Conservation (phyloP, 2,113 vertebrate species). For the Rhineura floridana region DNA sequence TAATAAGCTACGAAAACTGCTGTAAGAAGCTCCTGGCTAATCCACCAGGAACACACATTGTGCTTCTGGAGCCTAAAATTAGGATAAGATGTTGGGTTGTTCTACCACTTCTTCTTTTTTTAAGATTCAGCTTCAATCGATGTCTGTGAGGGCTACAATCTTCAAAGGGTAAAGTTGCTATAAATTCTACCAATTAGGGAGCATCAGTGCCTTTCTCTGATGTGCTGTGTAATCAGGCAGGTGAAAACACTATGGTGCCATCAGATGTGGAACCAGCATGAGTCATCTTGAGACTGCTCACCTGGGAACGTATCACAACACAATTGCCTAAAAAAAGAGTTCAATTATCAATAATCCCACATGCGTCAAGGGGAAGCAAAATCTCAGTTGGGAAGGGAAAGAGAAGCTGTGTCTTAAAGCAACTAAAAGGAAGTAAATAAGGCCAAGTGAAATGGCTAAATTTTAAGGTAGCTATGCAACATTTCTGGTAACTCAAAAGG, state of each 20-base stretch:
- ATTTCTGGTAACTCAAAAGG: neutral
- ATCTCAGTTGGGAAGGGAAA: neutral
- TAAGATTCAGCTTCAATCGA: constrained; percentile 30
- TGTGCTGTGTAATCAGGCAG: constrained; percentile 50
- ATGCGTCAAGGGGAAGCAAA: constrained; percentile 20
- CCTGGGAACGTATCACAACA: constrained; percentile 4
- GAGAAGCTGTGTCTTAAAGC: constrained; percentile 12
- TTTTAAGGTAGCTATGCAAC: constrained; percentile 18
- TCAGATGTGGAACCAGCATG: constrained; percentile 11
- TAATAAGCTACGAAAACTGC: constrained; percentile 15
- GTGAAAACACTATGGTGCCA: constrained; percentile 48
- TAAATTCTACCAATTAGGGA: constrained; percentile 57
- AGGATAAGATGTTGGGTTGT: constrained; percentile 13
- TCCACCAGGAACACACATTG: constrained; percentile 15
- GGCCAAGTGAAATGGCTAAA: constrained; percentile 10
- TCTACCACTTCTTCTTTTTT: constrained; percentile 29
- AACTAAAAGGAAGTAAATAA: constrained; percentile 26
- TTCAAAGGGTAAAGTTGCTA: constrained; percentile 37
- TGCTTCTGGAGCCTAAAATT: constrained; percentile 10
- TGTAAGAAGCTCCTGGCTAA: constrained; percentile 17
- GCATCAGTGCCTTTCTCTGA: constrained; percentile 34
- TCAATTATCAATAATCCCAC: constrained; percentile 47
- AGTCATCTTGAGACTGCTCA: constrained; percentile 29
- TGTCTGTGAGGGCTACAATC: constrained; percentile 36
- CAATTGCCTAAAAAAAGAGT: constrained; percentile 27